phyloP scores from a whole-genome alignment of 2,888 invertebrate species.

The Osedax fenrisi region DNA sequence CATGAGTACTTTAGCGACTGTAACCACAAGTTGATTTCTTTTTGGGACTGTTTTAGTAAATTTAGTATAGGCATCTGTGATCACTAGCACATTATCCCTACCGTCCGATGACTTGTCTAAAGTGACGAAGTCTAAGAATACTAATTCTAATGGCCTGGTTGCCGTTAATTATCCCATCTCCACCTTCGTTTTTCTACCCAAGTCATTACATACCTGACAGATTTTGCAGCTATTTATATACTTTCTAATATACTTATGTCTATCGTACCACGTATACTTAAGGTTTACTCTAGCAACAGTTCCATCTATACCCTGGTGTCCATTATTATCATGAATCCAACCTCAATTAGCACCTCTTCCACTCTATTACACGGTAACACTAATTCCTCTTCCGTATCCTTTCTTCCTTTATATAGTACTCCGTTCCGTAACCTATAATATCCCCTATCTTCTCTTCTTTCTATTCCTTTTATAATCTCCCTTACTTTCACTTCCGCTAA shows the following conservation, averaged over 20 bases:
- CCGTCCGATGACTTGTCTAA: no score
- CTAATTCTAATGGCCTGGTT: no score
- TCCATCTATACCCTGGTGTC: neutral
- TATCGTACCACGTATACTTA: neutral
- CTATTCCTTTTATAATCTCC: neutral
- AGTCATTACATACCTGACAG: no score
- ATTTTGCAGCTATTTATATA: no score
- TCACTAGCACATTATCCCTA: no score
- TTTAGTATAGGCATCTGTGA: no score
- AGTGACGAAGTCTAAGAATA: no score
- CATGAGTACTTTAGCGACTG: no score
- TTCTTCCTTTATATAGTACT: neutral
- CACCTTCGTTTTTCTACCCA: no score
- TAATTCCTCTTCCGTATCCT: neutral
- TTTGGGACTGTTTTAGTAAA: no score
- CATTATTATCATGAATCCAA: neutral
- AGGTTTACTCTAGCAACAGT: neutral
- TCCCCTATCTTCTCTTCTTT: neutral
- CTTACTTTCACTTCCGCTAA: neutral
- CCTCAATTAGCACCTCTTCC: neutral
- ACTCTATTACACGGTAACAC: neutral
- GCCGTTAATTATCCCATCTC: no score
- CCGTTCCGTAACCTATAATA: neutral
- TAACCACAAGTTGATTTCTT: no score
- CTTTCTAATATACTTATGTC: neutral